Evolutionary conservation across 2,797 vertebrate genomes (phyloP), one percentile per base, ranked within the genome.

Genomic region (Melanotaenia parkinsoni): DNA sequence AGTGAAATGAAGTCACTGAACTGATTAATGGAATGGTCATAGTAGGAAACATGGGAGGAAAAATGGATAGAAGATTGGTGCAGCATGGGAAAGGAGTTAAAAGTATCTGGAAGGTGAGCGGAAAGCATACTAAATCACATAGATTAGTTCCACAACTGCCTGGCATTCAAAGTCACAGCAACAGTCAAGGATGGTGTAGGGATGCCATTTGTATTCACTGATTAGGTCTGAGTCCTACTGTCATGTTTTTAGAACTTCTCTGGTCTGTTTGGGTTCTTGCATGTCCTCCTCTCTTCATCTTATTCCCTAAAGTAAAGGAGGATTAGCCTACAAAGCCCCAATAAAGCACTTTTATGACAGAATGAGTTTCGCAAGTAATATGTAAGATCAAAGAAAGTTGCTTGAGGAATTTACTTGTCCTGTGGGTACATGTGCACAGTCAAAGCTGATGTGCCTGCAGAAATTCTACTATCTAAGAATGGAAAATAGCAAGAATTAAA

Each of bases 61-160:
- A 43, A 14, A 9, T 54, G 58, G 33, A 53, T 1, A 30, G 26
- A 18, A 22, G 61, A 68, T 4, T 58, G 68, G 53, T 51, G 58
- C 58, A 74, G 57, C 33, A 22, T 58, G 40, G 67, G 33, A 50
- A 77, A 56, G 22, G 30, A 76, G 79, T 81, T 75, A 73, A 70
- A 64, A 81, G 58, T 35, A 57, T 63, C 22, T 30, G 76, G 77
- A 81, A 74, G 75, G 50, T 68, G 63, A 66, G 63, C 32, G n/a
- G 63, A 58, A 60, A 56, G 68, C 72, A 63, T 58, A 63, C n/a
- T 50, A 88, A 86, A 92, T 86, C 76, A 65, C 1, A 8, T 61
- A 82, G 86, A 91, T 92, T 90, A 92, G 83, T 83, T 89, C 50
- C 85, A 84, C 85, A 81, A 70, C 77, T 83, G 84, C 74, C 81